Base-by-base conservation (phyloP, 2,888 invertebrate species). In the Pollenia angustigena region DNA sequence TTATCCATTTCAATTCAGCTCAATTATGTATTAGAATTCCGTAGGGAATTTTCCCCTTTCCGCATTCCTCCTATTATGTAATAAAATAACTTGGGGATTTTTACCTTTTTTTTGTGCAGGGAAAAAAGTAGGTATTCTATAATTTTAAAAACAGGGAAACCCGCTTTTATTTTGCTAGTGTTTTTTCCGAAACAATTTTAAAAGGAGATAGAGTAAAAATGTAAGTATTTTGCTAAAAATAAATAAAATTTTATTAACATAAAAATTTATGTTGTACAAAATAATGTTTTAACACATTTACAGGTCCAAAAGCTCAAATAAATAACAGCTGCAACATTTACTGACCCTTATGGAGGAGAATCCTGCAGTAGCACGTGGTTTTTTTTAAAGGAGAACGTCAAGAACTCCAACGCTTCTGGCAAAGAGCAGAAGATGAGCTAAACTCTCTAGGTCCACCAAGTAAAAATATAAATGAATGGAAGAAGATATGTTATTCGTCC, bases 391-490 rank as follows among this genome's bases (percentile, higher is more conserved):
- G 14, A 60, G 44, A 23, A 1, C 18, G 44, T 18, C 71, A 80
- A 7, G 64, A 80, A 48, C 50, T 80, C 62, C 18, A 58, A 48
- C 44, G 80, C n/a, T 80, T 80, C 60, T 71, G 69, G 60, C 42
- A 52, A 52, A 80, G 23, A 69, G 79, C 48, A 16, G 71, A 80
- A 40, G 16, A 60, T 2, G 80, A 80, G 14, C 16, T 71, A 60
- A 80, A 80, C 7, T 62, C 60, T 23, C 32, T 62, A 54, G 32
- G 54, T 23, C 62, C 62, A 42, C 60, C 60, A 71, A 12, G 14
- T 23, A 66, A 81, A 74, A 71, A 71, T 12, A 48, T 52, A 40
- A 42, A n/a, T 23, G 80, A 80, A 54, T 80, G 71, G 68, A 80
- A 80, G 62, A 80, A 80, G 52, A 52, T 71, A 56, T 9, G 50